Evolutionary conservation across 2,113 vertebrate species (phyloP).

Genomic region (Corythaeola cristata): DNA sequence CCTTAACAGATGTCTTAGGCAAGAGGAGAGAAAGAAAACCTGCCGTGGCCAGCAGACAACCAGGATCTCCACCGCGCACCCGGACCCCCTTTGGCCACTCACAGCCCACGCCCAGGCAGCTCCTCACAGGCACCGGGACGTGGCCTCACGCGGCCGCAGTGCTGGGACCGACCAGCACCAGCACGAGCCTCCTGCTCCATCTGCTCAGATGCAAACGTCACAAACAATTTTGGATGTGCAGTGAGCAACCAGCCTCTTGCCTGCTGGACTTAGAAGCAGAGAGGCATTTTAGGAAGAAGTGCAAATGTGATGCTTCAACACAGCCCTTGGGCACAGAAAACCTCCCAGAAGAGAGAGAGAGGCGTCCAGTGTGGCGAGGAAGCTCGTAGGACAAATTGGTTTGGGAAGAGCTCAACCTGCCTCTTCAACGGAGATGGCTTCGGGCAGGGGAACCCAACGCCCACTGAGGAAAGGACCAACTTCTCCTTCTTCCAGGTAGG

Average conservation of each 20-base stretch:
- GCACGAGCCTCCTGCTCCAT: background rate
- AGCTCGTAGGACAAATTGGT: background rate
- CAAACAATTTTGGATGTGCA: background rate
- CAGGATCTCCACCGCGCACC: background rate
- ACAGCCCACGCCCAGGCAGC: accelerated
- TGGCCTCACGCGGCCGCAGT: too few relatives aligned
- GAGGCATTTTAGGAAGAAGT: background rate
- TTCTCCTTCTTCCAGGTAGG: background rate
- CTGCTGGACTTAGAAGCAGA: background rate
- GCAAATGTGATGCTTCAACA: background rate
- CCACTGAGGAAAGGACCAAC: background rate
- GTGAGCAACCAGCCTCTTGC: background rate
- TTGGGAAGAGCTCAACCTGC: background rate
- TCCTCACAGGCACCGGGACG: accelerated
- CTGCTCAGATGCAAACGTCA: accelerated
- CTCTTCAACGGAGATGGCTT: background rate
- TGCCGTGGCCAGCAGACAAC: background rate
- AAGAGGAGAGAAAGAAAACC: background rate
- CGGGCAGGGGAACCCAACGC: background rate
- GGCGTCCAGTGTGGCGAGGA: too few relatives aligned
- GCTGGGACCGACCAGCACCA: accelerated
- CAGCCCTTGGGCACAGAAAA: background rate
- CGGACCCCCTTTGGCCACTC: accelerated
- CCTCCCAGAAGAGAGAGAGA: accelerated
- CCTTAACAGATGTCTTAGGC: too few relatives aligned